Percentiles rank a stretch among this genome's conserved stretches.
These are phyloP conservation scores for Hycleus cichorii DNA, from an alignment of 1,140 invertebrate genomes.

Conservation along the genomic window DNA sequence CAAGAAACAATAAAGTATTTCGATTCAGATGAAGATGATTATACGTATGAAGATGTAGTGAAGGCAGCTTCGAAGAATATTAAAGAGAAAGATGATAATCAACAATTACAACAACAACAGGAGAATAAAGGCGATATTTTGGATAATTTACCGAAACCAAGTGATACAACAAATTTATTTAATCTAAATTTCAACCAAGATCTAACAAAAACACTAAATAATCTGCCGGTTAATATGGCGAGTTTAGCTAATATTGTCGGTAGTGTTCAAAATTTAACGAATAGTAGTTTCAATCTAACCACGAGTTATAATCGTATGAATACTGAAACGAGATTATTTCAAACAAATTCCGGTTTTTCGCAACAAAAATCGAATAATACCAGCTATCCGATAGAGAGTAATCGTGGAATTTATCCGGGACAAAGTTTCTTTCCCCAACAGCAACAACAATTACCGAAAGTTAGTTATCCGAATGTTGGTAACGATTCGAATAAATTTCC, in stretches of 20 bases:
- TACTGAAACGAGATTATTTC: too few species aligned
- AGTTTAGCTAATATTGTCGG: constrained; percentile 30
- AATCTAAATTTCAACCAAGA: background rate
- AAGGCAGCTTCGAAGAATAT: constrained; percentile 56
- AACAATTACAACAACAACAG: constrained; percentile 44
- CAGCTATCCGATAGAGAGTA: too few species aligned
- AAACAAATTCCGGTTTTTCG: too few species aligned
- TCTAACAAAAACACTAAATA: constrained; percentile 19
- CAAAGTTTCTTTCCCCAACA: too few species aligned
- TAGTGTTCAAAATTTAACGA: constrained; percentile 20
- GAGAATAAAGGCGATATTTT: constrained; percentile 44
- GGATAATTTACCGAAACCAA: constrained; percentile 55
- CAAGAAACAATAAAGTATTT: constrained; percentile 36
- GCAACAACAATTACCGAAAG: too few species aligned
- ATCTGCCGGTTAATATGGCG: constrained; percentile 24
- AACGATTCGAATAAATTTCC: too few species aligned
- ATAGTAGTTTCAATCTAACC: too few species aligned
- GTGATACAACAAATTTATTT: background rate
- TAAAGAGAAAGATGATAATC: constrained; percentile 43
- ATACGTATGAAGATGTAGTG: constrained; percentile 60
- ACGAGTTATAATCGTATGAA: too few species aligned
- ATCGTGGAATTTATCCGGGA: too few species aligned
- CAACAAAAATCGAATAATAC: too few species aligned
- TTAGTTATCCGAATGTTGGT: too few species aligned
- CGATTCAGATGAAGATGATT: constrained; percentile 59